Conservation (phyloP, 2,113 vertebrate genomes). For the Setophaga kirtlandii region DNA sequence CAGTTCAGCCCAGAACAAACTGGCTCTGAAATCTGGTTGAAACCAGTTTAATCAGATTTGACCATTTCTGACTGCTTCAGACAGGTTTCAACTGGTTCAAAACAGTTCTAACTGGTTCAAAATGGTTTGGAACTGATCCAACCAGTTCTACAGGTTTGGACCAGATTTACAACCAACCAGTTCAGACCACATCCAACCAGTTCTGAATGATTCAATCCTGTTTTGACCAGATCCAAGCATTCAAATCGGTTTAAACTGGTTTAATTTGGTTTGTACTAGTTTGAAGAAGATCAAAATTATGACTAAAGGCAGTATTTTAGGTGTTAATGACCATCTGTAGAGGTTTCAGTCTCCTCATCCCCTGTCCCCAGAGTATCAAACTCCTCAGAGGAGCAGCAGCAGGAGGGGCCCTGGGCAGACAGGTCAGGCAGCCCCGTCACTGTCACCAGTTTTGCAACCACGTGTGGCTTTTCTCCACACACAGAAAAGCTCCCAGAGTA, state of each 20-base stretch:
- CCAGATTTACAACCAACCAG: too few relatives aligned
- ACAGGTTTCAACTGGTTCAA: fast-evolving
- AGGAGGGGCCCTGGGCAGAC: neutral
- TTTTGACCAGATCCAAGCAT: neutral
- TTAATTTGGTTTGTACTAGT: neutral
- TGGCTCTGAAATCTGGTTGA: fast-evolving
- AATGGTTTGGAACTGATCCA: neutral
- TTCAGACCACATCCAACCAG: neutral
- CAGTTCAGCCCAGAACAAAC: neutral
- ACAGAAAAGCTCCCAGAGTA: neutral
- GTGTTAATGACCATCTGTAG: neutral
- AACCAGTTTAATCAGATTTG: neutral
- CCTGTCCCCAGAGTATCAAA: neutral
- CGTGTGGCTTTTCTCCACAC: fast-evolving
- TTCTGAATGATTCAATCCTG: neutral
- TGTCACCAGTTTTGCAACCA: neutral
- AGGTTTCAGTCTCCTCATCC: fast-evolving
- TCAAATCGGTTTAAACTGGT: neutral
- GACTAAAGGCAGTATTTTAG: neutral
- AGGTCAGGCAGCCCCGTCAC: neutral
- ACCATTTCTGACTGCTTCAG: neutral
- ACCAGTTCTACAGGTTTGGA: too few relatives aligned
- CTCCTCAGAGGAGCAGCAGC: neutral
- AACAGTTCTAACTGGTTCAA: neutral
- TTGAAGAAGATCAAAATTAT: neutral